Percentiles rank a stretch among this genome's conserved stretches.
Evolutionary conservation across 2,113 vertebrate species (phyloP).

Genomic region (Pristiophorus japonicus): DNA sequence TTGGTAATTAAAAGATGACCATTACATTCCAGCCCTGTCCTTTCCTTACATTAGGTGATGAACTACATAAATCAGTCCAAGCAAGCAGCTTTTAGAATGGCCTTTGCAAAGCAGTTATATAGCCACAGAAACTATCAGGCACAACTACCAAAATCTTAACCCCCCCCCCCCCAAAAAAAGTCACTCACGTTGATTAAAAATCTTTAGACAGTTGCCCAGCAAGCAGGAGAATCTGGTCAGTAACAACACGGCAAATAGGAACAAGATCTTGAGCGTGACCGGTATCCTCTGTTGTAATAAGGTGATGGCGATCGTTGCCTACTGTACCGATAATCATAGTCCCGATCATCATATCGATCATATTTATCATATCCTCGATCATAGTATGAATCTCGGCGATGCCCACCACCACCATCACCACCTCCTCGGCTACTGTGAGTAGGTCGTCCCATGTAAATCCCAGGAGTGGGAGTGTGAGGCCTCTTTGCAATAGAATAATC

Average conservation of each 20-base stretch:
- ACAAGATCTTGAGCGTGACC: constrained; percentile 80
- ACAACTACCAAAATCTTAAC: constrained; percentile 36
- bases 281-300: constrained; percentile 76
- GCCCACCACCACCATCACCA: constrained; percentile 64
- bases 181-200: constrained; percentile 27
- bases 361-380: constrained; percentile 78
- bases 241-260: constrained; percentile 79
- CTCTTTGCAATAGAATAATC: constrained; percentile 92
- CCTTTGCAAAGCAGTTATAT: constrained; percentile 37
- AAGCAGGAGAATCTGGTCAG: constrained; percentile 40
- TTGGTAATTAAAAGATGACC: constrained; percentile 34
- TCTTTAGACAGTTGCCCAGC: constrained; percentile 32
- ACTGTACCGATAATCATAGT: constrained; percentile 73
- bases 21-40: constrained; percentile 13
- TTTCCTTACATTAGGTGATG: constrained; percentile 3
- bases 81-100: constrained; percentile 35
- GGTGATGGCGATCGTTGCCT: constrained; percentile 82
- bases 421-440: constrained; percentile 67
- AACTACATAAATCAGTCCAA: constrained; percentile 37
- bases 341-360: constrained; percentile 71
- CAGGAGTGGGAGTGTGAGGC: constrained; percentile 82
- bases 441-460: constrained; percentile 88
- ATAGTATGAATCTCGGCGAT: constrained; percentile 72
- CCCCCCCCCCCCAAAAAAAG: constrained; percentile 6
- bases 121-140: constrained; percentile 36